These are phyloP conservation scores for Malurus elegans DNA, from an alignment of 2,113 vertebrate genomes.

Conservation along the genomic window DNA sequence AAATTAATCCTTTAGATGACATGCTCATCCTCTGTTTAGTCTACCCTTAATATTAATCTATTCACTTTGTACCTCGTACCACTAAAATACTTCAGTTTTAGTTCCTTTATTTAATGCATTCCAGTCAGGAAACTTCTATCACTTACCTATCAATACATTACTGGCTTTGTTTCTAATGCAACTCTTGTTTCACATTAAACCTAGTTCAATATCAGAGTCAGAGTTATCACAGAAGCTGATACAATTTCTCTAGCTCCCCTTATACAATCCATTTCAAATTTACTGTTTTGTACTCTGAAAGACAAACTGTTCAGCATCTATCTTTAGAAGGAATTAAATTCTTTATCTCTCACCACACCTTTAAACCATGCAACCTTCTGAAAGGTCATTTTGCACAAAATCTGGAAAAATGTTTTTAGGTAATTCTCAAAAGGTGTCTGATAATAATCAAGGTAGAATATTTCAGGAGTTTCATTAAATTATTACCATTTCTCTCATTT, in stretches of 20 bases:
- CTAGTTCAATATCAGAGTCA: conserved; percentile 24
- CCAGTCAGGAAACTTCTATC: conserved; percentile 20
- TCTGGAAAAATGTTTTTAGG: not conserved
- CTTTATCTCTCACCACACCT: not conserved
- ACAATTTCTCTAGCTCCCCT: conserved; percentile 6
- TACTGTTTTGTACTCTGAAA: conserved; percentile 32
- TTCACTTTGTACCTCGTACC: not conserved
- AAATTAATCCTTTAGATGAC: conserved; percentile 21
- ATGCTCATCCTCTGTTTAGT: not conserved
- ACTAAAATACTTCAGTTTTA: not conserved
- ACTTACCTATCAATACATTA: not conserved
- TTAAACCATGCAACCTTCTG: not conserved
- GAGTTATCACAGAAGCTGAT: conserved; percentile 1
- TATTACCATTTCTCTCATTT: not conserved
- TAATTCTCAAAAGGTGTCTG: not conserved
- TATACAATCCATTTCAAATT: conserved; percentile 25
- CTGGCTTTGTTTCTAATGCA: conserved; percentile 20
- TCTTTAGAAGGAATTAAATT: not conserved
- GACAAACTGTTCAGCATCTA: not conserved
- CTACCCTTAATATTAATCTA: conserved; percentile 3
- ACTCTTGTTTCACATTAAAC: conserved; percentile 33
- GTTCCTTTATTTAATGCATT: not conserved
- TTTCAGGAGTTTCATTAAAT: not conserved
- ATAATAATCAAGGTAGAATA: not conserved
- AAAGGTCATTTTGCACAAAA: not conserved